Percentiles rank a stretch among this genome's conserved stretches.
Evolutionary conservation across 2,113 vertebrate species (phyloP).

Genomic region (Anser brachyrhynchus): DNA sequence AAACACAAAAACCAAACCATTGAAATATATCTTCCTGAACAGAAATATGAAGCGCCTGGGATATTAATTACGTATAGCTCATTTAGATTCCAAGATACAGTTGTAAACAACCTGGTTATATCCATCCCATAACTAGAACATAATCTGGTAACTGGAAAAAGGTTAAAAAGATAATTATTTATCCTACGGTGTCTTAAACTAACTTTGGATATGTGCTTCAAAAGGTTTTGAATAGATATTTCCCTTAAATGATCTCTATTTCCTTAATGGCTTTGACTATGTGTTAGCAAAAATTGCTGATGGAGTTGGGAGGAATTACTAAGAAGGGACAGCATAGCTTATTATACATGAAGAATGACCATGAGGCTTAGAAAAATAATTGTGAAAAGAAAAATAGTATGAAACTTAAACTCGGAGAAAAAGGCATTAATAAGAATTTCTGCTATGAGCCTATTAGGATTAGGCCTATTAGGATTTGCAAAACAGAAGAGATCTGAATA

Average conservation of each 20-base stretch:
- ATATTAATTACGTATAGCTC: background rate
- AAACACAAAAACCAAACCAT: background rate
- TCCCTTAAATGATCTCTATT: background rate
- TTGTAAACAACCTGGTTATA: background rate
- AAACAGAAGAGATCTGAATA: background rate
- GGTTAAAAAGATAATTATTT: background rate
- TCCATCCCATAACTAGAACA: background rate
- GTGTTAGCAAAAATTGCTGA: background rate
- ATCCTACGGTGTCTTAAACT: background rate
- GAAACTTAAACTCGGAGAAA: background rate
- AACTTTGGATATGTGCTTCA: background rate
- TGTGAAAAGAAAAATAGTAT: background rate
- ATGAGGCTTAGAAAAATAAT: slow-evolving; percentile 1
- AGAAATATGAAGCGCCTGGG: background rate
- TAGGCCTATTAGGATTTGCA: slow-evolving; percentile 9
- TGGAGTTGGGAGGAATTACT: background rate
- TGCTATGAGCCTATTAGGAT: background rate
- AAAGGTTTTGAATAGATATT: slow-evolving; percentile 1
- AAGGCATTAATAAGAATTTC: background rate
- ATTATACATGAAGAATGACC: background rate
- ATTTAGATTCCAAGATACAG: background rate
- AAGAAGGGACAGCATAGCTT: background rate
- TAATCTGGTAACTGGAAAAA: background rate
- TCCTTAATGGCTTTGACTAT: background rate
- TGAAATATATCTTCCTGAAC: background rate